A percentile compares a stretch with the other conserved stretches of the same genome.
Evolutionary conservation across 2,888 invertebrate species (phyloP).

Genomic region (Cheilosia vernalis): DNA sequence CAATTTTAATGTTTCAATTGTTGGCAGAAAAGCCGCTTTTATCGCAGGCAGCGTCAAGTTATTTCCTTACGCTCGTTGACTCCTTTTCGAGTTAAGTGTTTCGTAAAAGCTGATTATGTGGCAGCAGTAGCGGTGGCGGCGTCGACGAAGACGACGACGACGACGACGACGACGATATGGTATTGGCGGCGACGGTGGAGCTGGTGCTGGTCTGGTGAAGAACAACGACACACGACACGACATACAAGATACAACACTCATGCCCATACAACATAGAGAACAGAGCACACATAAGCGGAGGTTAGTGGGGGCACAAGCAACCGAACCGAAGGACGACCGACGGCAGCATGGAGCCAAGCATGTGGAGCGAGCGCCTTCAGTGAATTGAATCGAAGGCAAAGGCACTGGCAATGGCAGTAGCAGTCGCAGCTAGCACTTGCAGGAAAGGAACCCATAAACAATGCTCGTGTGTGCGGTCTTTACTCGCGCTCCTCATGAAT

Average conservation of each 20-base stretch:
- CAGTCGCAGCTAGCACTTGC: slow-evolving; percentile 28
- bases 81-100: slow-evolving; percentile 78
- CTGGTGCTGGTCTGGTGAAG: slow-evolving; percentile 24
- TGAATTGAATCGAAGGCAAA: slow-evolving; percentile 70
- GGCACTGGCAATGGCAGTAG: slow-evolving; percentile 29
- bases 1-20: slow-evolving; percentile 75
- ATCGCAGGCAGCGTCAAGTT: slow-evolving; percentile 76
- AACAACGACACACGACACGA: slow-evolving; percentile 58
- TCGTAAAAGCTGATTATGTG: slow-evolving; percentile 78
- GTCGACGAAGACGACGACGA: slow-evolving; percentile 27
- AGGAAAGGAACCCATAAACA: slow-evolving; percentile 72
- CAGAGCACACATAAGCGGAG: not conserved
- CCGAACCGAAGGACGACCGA: slow-evolving; percentile 68
- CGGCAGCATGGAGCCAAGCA: slow-evolving; percentile 72
- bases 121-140: slow-evolving; percentile 63
- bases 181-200: not conserved
- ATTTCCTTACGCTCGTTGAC: slow-evolving; percentile 77
- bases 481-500: slow-evolving; percentile 66
- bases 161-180: slow-evolving; percentile 44
- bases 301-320: slow-evolving; percentile 38
- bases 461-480: slow-evolving; percentile 73
- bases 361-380: slow-evolving; percentile 70
- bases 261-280: slow-evolving; percentile 28
- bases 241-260: slow-evolving; percentile 59
- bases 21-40: slow-evolving; percentile 75